Percentiles rank a stretch among this genome's conserved stretches.
These are phyloP conservation scores for Podargus strigoides DNA, from an alignment of 2,797 vertebrate genomes.

Conservation along the genomic window DNA sequence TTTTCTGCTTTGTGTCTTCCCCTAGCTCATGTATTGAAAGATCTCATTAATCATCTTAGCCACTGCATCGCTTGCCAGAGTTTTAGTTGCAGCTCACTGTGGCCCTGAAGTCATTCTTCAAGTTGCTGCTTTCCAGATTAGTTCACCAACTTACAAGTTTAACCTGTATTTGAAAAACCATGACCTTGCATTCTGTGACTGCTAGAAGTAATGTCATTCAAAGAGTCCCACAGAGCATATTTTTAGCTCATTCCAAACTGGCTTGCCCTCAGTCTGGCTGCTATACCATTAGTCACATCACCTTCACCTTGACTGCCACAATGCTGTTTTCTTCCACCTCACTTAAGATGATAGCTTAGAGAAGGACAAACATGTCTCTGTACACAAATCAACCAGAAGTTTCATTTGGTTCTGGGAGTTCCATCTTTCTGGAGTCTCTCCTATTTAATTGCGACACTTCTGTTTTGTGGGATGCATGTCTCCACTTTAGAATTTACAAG, in stretches of 20 bases:
- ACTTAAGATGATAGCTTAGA: background rate
- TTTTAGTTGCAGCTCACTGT: background rate
- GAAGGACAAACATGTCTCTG: background rate
- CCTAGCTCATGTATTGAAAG: background rate
- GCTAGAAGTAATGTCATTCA: background rate
- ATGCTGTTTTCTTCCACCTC: background rate
- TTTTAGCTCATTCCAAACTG: background rate
- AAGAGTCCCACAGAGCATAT: background rate
- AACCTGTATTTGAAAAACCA: conserved; percentile 10
- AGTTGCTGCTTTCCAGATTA: conserved; percentile 10
- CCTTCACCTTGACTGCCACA: background rate
- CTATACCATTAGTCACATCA: background rate
- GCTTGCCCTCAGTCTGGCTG: background rate
- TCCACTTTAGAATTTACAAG: background rate
- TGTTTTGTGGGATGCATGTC: background rate
- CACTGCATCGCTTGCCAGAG: background rate
- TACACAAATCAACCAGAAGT: background rate
- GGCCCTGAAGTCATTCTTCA: conserved; percentile 22
- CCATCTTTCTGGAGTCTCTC: background rate
- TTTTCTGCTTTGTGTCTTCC: conserved; percentile 1
- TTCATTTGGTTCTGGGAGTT: background rate
- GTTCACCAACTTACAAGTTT: background rate
- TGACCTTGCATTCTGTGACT: conserved; percentile 25
- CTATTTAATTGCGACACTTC: background rate
- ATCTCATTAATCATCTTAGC: background rate